Evolutionary conservation across 2,113 vertebrate species (phyloP).

Genomic region (Steatornis caripensis): DNA sequence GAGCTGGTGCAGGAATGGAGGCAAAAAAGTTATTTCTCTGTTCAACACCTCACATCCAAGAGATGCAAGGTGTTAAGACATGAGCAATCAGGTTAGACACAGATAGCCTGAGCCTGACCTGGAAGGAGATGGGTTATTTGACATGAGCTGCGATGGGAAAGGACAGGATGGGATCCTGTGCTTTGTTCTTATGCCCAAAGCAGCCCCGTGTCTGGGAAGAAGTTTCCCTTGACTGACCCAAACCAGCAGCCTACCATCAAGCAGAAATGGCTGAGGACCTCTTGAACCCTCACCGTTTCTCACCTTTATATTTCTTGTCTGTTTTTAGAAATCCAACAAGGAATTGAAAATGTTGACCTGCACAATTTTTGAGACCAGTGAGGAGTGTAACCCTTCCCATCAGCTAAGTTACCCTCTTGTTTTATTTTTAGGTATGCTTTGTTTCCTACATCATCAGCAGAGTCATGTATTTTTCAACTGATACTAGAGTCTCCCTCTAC

Average conservation of each 20-base stretch:
- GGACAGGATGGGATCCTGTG: not conserved
- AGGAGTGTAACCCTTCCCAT: not conserved
- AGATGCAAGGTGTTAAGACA: not conserved
- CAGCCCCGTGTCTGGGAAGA: not conserved
- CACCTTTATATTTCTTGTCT: not conserved
- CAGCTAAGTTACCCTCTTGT: not conserved
- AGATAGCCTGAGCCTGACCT: not conserved
- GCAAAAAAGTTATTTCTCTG: not conserved
- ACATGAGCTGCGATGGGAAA: not conserved
- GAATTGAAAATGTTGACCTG: not conserved
- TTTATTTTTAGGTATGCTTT: constrained; percentile 4
- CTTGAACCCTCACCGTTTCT: not conserved
- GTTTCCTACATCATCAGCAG: not conserved
- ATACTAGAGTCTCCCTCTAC: fast-evolving
- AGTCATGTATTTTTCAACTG: fast-evolving
- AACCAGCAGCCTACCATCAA: not conserved
- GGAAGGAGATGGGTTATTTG: not conserved
- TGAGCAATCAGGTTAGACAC: not conserved
- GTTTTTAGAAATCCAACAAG: not conserved
- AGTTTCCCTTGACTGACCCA: not conserved
- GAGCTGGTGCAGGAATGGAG: not conserved
- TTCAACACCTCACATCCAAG: not conserved
- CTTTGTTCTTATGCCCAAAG: not conserved
- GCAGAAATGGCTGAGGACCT: not conserved
- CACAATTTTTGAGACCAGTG: not conserved